phyloP scores from a whole-genome alignment of 2,113 vertebrate genomes.

The Chrysochloris asiatica region DNA sequence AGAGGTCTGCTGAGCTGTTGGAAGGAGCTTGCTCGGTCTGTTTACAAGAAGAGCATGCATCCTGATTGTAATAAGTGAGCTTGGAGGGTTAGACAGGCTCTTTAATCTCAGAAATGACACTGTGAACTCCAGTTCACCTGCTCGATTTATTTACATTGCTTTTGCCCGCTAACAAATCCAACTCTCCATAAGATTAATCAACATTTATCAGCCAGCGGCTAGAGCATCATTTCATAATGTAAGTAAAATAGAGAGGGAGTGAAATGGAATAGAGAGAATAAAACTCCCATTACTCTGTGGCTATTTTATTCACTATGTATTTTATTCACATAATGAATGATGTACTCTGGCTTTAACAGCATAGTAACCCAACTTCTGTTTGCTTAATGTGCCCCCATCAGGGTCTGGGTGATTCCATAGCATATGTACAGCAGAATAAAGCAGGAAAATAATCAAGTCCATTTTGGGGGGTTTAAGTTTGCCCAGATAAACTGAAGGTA shows the following conservation, averaged over 20 bases:
- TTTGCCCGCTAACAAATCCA: constrained; percentile 78
- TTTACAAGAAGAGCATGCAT: constrained; percentile 72
- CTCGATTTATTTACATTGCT: constrained; percentile 83
- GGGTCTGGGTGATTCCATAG: constrained; percentile 38
- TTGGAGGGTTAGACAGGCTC: constrained; percentile 73
- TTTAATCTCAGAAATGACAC: constrained; percentile 81
- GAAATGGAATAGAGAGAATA: constrained; percentile 76
- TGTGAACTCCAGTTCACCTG: constrained; percentile 84
- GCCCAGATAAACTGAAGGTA: constrained; percentile 9
- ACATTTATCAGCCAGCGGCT: constrained; percentile 79
- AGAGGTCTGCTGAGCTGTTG: constrained; percentile 4
- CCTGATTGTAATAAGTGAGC: constrained; percentile 78
- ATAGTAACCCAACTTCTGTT: constrained; percentile 63
- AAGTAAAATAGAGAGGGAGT: constrained; percentile 76
- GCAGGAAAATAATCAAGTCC: constrained; percentile 4
- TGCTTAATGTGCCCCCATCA: constrained; percentile 65
- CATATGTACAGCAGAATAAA: constrained; percentile 46
- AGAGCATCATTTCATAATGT: constrained; percentile 77
- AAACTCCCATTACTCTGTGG: constrained; percentile 78
- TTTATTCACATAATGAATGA: constrained; percentile 79
- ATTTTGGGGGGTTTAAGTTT: background rate
- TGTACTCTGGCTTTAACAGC: constrained; percentile 69
- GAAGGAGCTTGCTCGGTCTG: constrained; percentile 51
- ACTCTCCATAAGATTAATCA: constrained; percentile 81
- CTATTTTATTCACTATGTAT: constrained; percentile 78